Evolutionary conservation across 2,888 invertebrate genomes (phyloP).

Genomic region (Acanthosepion esculentum): DNA sequence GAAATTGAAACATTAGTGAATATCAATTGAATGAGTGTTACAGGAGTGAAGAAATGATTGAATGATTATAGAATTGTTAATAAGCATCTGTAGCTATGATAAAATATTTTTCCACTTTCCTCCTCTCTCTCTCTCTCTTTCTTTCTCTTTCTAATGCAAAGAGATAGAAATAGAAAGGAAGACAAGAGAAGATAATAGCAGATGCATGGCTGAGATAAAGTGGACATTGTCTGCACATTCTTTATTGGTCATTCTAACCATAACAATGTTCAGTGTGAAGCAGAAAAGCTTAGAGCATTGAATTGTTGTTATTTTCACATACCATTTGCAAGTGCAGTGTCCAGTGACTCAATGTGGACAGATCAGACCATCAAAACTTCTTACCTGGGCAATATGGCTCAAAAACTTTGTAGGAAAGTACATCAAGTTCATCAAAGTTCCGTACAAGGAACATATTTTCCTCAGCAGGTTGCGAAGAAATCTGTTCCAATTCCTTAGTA

Average conservation of each 20-base stretch:
- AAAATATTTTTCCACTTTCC: not conserved
- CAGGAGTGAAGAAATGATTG: not conserved
- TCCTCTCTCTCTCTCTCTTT: not conserved
- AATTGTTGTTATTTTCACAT: not conserved
- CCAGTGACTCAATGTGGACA: not conserved
- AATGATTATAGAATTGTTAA: not conserved
- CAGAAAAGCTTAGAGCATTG: not conserved
- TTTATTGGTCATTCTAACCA: not conserved
- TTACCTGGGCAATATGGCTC: constrained; percentile 57
- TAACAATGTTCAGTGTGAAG: not conserved
- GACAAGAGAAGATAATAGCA: not conserved
- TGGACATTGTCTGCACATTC: not conserved
- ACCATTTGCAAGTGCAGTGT: not conserved
- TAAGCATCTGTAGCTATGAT: not conserved
- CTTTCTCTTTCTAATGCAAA: not conserved
- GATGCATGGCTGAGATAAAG: not conserved
- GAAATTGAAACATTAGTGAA: not conserved
- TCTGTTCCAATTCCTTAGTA: constrained; percentile 56
- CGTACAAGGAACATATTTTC: constrained; percentile 57
- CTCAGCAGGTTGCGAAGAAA: constrained; percentile 56
- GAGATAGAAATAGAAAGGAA: not conserved
- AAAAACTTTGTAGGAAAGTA: constrained; percentile 53
- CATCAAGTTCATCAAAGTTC: constrained; percentile 56
- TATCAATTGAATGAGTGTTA: not conserved
- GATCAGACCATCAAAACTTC: constrained; percentile 43